Evolutionary conservation across 2,888 invertebrate species (phyloP), one percentile per base, ranked within the genome.

Genomic region (Bellardia pandia): DNA sequence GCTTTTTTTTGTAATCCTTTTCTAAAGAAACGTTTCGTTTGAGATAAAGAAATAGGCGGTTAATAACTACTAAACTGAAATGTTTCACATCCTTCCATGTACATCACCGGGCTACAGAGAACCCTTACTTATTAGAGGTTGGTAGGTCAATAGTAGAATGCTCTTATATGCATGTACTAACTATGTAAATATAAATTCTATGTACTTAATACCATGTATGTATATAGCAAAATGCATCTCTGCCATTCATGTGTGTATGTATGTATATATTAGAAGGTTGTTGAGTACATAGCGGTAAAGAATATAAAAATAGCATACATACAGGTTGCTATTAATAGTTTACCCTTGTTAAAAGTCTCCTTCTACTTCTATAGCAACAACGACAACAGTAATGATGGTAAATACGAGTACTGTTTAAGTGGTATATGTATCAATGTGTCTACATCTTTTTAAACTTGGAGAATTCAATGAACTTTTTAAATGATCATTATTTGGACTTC

Each of bases 401-500:
- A 23, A 23, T 23, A 23, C 23, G 23, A 48, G 66, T 66, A 13
- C 30, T 40, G n/a, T n/a, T 53, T 23, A 30, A 23, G 33, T 1
- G 30, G 58, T 69, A 33, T 48, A 33, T 71, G 40, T 13, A 30
- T 42, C 45, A 42, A 4, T 68, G 40, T 7, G 9, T 42, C 9
- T 51, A 23, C 23, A 16, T 51, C 9, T 71, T 11, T 42, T 48
- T 68, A 68, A 48, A 23, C 23, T 37, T 48, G 64, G 14, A 56
- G 66, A 79, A 71, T 78, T 78, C 82, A 82, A 82, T 82, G 86
- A 86, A 86, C 82, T 83, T 82, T 62, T 75, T 30, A 40, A 72
- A 82, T 62, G 53, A 86, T 82, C 62, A 76, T 76, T 76, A 51
- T 42, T 76, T 60, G 53, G 62, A 53, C 76, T 83, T 9, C 40